These are phyloP conservation scores for Sebastes baramenuke DNA, from an alignment of 2,797 vertebrate genomes.

Conservation along the genomic window DNA sequence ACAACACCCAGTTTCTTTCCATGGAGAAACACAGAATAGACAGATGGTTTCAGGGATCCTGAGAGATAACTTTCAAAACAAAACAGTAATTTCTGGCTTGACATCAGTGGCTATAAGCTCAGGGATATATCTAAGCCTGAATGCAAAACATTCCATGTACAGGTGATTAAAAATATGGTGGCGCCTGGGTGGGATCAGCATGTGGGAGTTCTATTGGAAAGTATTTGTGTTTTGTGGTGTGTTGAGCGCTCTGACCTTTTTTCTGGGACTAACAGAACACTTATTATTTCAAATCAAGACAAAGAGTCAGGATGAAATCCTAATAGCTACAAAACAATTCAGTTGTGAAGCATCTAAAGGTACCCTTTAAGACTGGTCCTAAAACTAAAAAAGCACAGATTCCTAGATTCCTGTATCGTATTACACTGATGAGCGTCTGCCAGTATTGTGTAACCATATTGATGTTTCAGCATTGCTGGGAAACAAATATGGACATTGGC, in stretches of 20 bases:
- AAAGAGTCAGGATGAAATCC: background rate
- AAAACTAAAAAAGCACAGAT: background rate
- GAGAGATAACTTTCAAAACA: background rate
- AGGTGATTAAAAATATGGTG: background rate
- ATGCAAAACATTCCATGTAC: background rate
- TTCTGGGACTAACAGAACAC: background rate
- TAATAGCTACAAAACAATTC: background rate
- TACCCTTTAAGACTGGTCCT: background rate
- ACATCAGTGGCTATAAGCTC: background rate
- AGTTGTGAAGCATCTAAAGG: background rate
- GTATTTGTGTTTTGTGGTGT: background rate
- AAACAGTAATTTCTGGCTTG: background rate
- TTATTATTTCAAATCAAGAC: background rate
- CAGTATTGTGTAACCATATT: slow-evolving; percentile 24
- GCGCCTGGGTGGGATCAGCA: background rate
- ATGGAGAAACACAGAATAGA: background rate
- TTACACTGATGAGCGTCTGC: slow-evolving; percentile 29
- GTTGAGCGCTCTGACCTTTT: background rate
- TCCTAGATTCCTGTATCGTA: slow-evolving; percentile 23
- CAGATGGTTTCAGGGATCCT: background rate
- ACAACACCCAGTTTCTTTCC: background rate
- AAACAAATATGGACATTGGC: slow-evolving; percentile 8
- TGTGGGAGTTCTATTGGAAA: background rate
- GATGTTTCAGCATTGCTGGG: background rate
- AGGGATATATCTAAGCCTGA: background rate